A percentile compares a stretch with the other conserved stretches of the same genome.
Conservation (phyloP, 92 coral and sea anemone species). For the Umimayanthus kanabou region DNA sequence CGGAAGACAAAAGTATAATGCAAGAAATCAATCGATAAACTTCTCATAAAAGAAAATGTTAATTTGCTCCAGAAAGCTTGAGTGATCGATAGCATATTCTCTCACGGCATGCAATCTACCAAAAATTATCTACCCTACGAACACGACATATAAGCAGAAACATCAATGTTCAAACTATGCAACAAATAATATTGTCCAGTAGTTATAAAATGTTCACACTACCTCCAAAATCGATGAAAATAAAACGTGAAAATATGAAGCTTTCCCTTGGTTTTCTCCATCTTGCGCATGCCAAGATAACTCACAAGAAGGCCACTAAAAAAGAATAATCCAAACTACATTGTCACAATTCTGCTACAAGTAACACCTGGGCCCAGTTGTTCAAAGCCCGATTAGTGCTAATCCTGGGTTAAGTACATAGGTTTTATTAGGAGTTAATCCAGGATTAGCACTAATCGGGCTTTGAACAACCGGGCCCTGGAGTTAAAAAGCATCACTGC, state of each 20-base stretch:
- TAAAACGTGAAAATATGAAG: not conserved
- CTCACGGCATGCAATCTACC: not conserved
- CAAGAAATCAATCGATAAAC: not conserved
- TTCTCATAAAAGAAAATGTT: no score
- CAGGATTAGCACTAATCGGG: no score
- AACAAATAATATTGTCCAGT: not conserved
- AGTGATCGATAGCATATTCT: not conserved
- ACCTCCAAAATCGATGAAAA: slow-evolving; percentile 30
- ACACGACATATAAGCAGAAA: not conserved
- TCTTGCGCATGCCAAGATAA: not conserved
- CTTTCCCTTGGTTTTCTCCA: slow-evolving; percentile 7
- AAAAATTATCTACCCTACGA: not conserved
- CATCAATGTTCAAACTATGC: no score
- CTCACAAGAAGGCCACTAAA: slow-evolving; percentile 14
- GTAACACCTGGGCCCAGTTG: no score
- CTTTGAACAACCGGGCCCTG: no score
- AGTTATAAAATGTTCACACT: not conserved
- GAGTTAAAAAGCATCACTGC: not conserved
- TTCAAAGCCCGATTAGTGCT: no score
- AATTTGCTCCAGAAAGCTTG: not conserved
- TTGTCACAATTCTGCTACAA: not conserved
- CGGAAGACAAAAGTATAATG: not conserved
- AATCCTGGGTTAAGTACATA: no score
- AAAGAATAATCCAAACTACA: not conserved
- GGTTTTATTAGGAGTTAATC: no score